Base-by-base conservation (phyloP, 2,888 invertebrate species). In the Sinotaia quadrata region DNA sequence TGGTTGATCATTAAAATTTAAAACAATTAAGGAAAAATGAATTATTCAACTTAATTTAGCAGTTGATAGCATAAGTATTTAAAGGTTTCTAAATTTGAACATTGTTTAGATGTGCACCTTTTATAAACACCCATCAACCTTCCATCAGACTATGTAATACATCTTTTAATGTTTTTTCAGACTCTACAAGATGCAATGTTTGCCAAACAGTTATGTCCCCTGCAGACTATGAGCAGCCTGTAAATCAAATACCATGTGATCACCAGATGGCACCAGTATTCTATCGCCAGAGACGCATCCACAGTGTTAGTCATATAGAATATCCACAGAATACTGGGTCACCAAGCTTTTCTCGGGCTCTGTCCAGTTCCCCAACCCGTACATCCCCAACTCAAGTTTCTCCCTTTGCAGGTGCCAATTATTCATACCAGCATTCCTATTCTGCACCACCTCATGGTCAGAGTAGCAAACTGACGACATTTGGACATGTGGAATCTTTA, bases 231-330 rank as follows among this genome's bases (percentile, higher is more conserved):
- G 70, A 72, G 21, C 63, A 61, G 31, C 69, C 72, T 1, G 47
- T 58, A 5, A 47, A 52, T 31, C 67, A 54, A 24, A 15, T 47
- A 2, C 47, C 58, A 8, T 69, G 68, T 36, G 75, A 73, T 8
- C 69, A 70, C 56, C 73, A 73, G 41, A 59, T 65, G 31, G 54
- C 66, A 12, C 70, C 67, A 36, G 65, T 78, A 27, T 83, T 80
- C 59, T 79, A 78, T 60, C 80, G 81, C 31, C 84, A 84, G 67
- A 73, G 80, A 2, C 79, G 84, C n/a, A 81, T 83, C 21, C 84
- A 84, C 75, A 84, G 84, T 73, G 78, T 84, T 58, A 79, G 82
- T 60, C 83, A 84, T 69, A 79, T 84, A 33, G 82, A 82, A 44
- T 78, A 78, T 3, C 79, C 79, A 58, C 79, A 76, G 47, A 80